Evolutionary conservation across 1,140 invertebrate species (phyloP), one percentile per base, ranked within the genome.

Genomic region (Coboldia fuscipes): DNA sequence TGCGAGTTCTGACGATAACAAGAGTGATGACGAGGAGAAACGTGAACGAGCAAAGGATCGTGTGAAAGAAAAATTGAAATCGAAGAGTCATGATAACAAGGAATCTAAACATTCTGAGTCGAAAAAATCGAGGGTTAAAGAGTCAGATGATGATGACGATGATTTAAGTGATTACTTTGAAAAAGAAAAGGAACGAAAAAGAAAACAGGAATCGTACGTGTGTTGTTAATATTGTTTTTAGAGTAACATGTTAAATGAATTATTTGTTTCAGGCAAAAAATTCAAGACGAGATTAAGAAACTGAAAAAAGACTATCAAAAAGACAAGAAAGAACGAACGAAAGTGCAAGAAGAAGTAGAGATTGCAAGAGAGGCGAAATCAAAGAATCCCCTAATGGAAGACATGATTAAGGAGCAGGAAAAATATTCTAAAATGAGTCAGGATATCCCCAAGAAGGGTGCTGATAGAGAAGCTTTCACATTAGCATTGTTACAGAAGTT

Each of bases 401-500:
- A 74, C 37, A 89, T 78, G 50, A 64, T 76, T 23, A 62, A 77
- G 37, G 71, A 77, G 43, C 71, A 78, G 45, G 64, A 80, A 41
- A 77, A 77, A 43, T 92, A 86, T 54, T 78, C 70, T 58, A 60
- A 64, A 39, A 59, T 66, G 38, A 65, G 72, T 45, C 60, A 70
- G 39, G 58, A 70, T 41, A 47, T 78, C 30, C 64, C 71, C 3
- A 72, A 74, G 42, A 83, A 81, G 51, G 70, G 76, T 17, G 49
- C 62, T n/a, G 60, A 57, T 39, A 65, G 70, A 27, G 75, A 80
- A 54, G 52, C 65, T 40, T 74, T 72, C 41, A 92, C 88, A 0
- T 54, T 89, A 29, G 58, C 71, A 22, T 47, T 93, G 18, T 53
- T 96, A 26, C 68, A 70, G 1, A 84, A 84, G 53, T 96, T 97